Conservation (phyloP, 30 jellyfish, hydroid and myxozoan species). For the Aurelia aurita complex sp. Pacific region DNA sequence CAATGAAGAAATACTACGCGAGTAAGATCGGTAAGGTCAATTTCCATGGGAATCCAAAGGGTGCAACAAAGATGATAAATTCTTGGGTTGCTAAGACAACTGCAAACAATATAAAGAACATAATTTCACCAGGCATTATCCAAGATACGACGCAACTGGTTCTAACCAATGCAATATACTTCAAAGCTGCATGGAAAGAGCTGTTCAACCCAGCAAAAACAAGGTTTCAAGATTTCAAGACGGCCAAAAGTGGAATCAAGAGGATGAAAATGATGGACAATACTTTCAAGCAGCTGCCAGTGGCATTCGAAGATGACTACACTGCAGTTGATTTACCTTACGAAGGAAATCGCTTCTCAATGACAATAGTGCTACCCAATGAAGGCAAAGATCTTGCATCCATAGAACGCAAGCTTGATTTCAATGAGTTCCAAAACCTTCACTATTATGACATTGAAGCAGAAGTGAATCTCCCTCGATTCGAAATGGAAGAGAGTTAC, state of each 20-base stretch:
- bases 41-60: conserved; percentile 38
- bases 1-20: conserved; percentile 28
- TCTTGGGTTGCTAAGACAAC: conserved; percentile 71
- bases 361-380: conserved; percentile 82
- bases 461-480: conserved; percentile 66
- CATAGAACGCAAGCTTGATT: conserved; percentile 10
- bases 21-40: conserved; percentile 32
- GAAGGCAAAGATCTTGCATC: conserved; percentile 30
- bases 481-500: conserved; percentile 32
- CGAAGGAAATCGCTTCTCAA: conserved; percentile 53
- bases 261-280: conserved; percentile 68
- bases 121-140: conserved; percentile 28
- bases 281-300: conserved; percentile 2
- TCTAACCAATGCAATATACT: conserved; percentile 73
- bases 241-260: conserved; percentile 19
- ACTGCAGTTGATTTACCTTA: conserved; percentile 78
- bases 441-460: background rate
- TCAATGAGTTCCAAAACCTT: background rate
- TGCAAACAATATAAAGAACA: conserved; percentile 31
- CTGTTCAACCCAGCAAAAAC: conserved; percentile 66
- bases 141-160: conserved; percentile 54
- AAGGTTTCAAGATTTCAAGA: conserved; percentile 15
- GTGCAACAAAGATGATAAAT: conserved; percentile 47
- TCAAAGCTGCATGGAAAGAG: conserved; percentile 80
- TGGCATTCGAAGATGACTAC: conserved; percentile 8